phyloP scores from a whole-genome alignment of 2,113 vertebrate genomes.

The Dipodomys ordii region DNA sequence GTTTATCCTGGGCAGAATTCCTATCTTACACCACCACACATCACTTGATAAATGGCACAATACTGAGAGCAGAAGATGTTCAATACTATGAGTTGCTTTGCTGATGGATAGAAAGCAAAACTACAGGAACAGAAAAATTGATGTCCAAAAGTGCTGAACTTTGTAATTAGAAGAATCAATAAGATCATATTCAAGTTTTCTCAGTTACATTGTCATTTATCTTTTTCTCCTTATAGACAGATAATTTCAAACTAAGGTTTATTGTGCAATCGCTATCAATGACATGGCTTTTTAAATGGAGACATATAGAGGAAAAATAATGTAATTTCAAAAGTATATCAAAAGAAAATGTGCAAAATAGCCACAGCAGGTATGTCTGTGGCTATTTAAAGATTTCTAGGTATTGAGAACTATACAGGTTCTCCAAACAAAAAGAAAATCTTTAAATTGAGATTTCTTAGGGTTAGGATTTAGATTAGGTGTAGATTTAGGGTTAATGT shows the following conservation, averaged over 20 bases:
- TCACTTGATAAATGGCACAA: not conserved
- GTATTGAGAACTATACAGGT: constrained; percentile 64
- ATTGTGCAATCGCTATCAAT: constrained; percentile 65
- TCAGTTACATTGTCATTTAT: constrained; percentile 47
- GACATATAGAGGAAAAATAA: not conserved
- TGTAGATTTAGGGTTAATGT: not conserved
- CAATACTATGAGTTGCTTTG: not conserved
- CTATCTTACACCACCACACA: not conserved
- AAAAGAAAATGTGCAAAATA: constrained; percentile 73
- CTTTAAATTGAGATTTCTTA: not conserved
- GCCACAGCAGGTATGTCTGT: not conserved
- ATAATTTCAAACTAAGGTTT: constrained; percentile 42
- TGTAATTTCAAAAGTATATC: constrained; percentile 56
- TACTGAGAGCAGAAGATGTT: not conserved
- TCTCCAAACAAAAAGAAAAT: not conserved
- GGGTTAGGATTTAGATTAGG: not conserved
- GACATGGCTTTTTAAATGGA: constrained; percentile 34
- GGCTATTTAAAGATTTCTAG: not conserved
- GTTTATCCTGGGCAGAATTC: not conserved
- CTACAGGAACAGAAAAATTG: constrained; percentile 24
- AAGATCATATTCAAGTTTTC: constrained; percentile 59
- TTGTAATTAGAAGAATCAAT: not conserved
- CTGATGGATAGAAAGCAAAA: not conserved
- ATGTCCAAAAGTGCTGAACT: not conserved
- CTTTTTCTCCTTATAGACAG: constrained; percentile 68